Base-by-base conservation (phyloP, 2,113 vertebrate genomes). In the Triplophysa tibetana region DNA sequence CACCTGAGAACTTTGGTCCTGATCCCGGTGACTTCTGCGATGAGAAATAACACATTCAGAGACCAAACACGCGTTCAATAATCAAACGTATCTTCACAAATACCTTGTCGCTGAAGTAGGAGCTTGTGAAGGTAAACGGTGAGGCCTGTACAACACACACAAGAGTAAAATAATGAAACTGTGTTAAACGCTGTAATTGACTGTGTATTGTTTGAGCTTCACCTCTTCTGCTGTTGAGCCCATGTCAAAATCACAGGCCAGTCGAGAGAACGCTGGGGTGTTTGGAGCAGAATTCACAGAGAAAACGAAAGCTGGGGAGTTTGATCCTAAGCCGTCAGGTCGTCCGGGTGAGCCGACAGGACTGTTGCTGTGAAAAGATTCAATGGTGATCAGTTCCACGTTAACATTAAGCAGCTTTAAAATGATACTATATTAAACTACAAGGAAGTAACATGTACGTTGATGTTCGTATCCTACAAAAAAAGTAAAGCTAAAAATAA, bases 101-200 rank as follows among this genome's bases (percentile, higher is more conserved):
- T 88, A 94, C 93, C 91, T 92, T 91, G 33, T 90, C 82, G 2
- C 56, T 84, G 84, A 94, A 93, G 63, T 91, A 89, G 26, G 91
- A 82, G 54, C 84, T 81, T 26, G 84, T 67, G 61, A 94, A 94
- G n/a, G 75, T 41, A 26, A 92, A 93, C 23, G 89, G 73, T 9
- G 86, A 80, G 14, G 90, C 91, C 93, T 94, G 80, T 10, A 65
- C 88, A 87, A 62, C 48, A 88, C 69, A n/a, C n/a, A 60, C 5
- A 61, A 14, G 43, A 50, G 12, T 54, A 0, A 26, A 65, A 41
- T 14, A 0, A 16, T 8, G 14, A 10, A 48, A 24, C 21, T 61
- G 0, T n/a, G n/a, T 63, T 0, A 45, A 45, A 45, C 1, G 43
- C 43, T 11, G n/a, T 74, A 5, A 48, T 13, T 52, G 65, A 16